Conservation (phyloP, 2,797 vertebrate genomes). For the Sphenopsis melanotis region DNA sequence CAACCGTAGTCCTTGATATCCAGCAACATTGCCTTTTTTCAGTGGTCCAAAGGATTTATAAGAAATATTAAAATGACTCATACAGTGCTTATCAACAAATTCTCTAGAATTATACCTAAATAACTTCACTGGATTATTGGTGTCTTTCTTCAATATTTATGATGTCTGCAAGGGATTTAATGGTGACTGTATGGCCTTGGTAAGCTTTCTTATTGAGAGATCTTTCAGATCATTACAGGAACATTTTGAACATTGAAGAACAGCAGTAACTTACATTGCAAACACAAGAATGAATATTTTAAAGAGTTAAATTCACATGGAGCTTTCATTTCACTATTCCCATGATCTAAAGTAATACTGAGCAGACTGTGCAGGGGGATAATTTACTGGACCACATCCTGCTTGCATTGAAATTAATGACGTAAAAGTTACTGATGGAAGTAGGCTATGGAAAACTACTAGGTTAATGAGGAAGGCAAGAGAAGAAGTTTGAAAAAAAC, state of each 20-base stretch:
- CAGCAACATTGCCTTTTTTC: background rate
- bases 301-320: background rate
- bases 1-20: background rate
- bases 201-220: background rate
- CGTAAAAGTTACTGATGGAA: background rate
- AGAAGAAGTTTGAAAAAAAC: background rate
- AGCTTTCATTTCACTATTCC: background rate
- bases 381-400: constrained; percentile 23
- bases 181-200: background rate
- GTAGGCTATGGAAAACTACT: background rate
- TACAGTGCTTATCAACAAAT: background rate
- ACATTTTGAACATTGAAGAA: background rate
- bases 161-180: background rate
- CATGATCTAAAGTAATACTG: background rate
- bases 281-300: background rate
- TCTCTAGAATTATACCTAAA: background rate
- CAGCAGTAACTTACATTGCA: background rate
- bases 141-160: background rate
- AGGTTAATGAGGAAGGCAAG: background rate
- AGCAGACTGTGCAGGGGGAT: background rate
- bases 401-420: background rate
- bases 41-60: background rate
- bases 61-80: background rate
- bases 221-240: background rate
- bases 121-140: background rate